phyloP scores from a whole-genome alignment of 2,113 vertebrate genomes.

The Quiscalus mexicanus region DNA sequence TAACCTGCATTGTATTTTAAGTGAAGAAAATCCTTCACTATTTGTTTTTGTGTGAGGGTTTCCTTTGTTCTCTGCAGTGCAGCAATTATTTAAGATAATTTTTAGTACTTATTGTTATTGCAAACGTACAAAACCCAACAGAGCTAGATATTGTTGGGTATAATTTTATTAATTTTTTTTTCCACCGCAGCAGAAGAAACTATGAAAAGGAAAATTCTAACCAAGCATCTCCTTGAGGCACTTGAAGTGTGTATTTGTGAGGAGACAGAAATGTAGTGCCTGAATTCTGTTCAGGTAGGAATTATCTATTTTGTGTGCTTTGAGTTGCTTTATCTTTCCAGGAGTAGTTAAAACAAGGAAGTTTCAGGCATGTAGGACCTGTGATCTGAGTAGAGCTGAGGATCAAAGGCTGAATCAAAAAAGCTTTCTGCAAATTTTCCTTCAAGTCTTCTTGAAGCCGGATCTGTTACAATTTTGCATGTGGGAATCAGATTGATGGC shows the following conservation, averaged over 20 bases:
- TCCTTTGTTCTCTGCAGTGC: neutral
- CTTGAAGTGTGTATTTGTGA: neutral
- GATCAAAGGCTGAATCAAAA: conserved; percentile 42
- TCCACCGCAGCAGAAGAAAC: neutral
- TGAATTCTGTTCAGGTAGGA: neutral
- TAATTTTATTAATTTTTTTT: neutral
- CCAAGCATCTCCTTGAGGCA: neutral
- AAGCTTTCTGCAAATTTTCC: conserved; percentile 29
- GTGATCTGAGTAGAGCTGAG: conserved; percentile 3
- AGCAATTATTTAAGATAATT: neutral
- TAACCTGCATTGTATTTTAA: neutral
- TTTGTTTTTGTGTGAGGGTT: neutral
- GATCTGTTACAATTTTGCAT: neutral
- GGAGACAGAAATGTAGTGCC: neutral
- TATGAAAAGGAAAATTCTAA: neutral
- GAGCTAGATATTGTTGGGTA: neutral
- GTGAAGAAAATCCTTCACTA: neutral
- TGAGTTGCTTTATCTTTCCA: neutral
- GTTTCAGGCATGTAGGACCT: neutral
- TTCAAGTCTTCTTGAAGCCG: neutral
- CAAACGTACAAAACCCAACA: neutral
- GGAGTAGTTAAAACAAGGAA: neutral
- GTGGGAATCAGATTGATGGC: neutral
- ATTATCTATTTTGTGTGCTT: neutral
- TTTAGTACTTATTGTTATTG: neutral